Conservation (phyloP, 2,113 vertebrate species). For the Cyphomyrus discorhynchus region DNA sequence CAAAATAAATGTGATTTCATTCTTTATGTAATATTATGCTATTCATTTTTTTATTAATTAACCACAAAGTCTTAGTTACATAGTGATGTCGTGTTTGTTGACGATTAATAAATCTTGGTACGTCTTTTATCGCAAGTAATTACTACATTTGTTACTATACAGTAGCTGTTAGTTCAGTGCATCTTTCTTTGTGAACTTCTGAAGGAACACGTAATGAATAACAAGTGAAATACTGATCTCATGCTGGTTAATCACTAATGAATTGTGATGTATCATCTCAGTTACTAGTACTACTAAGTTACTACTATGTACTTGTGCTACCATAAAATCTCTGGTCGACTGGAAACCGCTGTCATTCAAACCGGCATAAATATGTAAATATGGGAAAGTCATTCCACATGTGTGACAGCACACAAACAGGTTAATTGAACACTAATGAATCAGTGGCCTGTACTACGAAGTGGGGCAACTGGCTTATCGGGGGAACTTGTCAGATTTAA, state of each 20-base stretch:
- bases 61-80: too few relatives aligned
- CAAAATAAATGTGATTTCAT: neutral
- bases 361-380: neutral
- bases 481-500: too few relatives aligned
- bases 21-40: neutral
- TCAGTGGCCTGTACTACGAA: too few relatives aligned
- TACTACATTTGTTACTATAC: too few relatives aligned
- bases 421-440: too few relatives aligned
- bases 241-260: neutral
- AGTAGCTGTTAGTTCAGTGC: too few relatives aligned
- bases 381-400: neutral
- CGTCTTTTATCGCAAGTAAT: too few relatives aligned
- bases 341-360: neutral
- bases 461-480: too few relatives aligned
- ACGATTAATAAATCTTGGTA: too few relatives aligned
- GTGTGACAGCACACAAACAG: too few relatives aligned
- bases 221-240: neutral
- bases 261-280: neutral
- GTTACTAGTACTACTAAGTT: neutral
- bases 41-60: neutral
- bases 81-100: too few relatives aligned
- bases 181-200: too few relatives aligned
- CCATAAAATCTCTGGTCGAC: neutral
- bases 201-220: neutral
- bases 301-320: neutral